Base-by-base conservation (phyloP, 2,113 vertebrate species). In the Ptilorrhoa leucosticta region DNA sequence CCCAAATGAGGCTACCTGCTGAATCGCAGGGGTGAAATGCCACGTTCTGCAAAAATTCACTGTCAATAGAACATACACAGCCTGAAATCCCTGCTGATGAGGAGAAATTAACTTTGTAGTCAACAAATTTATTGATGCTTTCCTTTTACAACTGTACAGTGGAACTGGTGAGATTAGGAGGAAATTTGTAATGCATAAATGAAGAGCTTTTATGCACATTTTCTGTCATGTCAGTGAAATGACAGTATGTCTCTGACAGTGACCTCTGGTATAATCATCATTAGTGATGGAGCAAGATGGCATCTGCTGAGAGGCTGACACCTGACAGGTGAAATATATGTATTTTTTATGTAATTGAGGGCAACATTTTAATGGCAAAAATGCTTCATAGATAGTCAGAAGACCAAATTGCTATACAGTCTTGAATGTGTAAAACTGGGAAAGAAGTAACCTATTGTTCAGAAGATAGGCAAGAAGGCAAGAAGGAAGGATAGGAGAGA, bases 1-100 rank as follows among this genome's bases (percentile, higher is more conserved):
- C 31, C 4, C 94, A 93, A 97, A 96, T 83, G 73, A 97, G 87
- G 66, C 84, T 82, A 95, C 87, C 90, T 96, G 93, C 86, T 97
- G 72, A 83, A 93, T 94, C 7, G 2, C 82, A 84, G 80, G 82
- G 94, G 63, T 95, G 88, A 91, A 91, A 91, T 85, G 93, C 15
- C 54, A 23, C 86, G 66, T 73, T 95, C 81, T 85, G 91, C 93
- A 95, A 68, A 96, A 93, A 60, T 70, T 65, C 76, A 28, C 73
- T 94, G 58, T 80, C 88, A 75, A 87, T 64, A 40, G 58, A 80
- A 50, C 51, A 79, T 58, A 78, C 39, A 50, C n/a, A 69, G 76
- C 27, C 77, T 90, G 90, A 93, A 94, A 92, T 70, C 89, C 91
- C 86, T 60, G 31, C 33, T 80, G 88, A 18, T 87, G 48, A 47